Conservation (phyloP, 2,797 vertebrate genomes). For the Melopsittacus undulatus region DNA sequence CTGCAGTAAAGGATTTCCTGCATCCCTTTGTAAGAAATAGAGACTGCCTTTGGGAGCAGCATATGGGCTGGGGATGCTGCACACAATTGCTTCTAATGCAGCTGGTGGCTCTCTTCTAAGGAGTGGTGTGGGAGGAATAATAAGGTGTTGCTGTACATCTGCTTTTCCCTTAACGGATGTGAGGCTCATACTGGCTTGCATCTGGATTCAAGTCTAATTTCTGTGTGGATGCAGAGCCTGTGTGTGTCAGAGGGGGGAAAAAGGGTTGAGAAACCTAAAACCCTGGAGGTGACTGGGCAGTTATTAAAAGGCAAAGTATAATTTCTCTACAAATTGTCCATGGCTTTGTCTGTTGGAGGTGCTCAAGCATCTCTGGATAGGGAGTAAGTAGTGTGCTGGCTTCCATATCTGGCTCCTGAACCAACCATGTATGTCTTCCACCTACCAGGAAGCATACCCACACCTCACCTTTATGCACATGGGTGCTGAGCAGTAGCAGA, state of each 20-base stretch:
- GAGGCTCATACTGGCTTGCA: neutral
- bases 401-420: neutral
- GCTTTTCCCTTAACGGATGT: neutral
- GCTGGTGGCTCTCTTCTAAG: neutral
- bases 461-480: rapidly evolving
- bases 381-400: neutral
- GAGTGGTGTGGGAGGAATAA: neutral
- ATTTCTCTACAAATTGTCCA: neutral
- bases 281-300: neutral
- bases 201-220: neutral
- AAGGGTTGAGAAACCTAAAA: neutral
- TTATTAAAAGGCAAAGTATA: neutral
- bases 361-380: neutral
- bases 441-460: rapidly evolving
- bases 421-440: neutral
- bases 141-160: constrained; percentile 17
- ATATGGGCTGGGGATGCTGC: neutral
- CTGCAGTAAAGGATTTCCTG: neutral
- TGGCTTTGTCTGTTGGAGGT: neutral
- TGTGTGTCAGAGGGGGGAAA: neutral
- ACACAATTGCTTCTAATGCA: neutral
- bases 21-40: neutral
- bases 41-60: neutral
- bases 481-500: neutral
- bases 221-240: neutral